Conservation (phyloP, 2,888 invertebrate genomes). For the Monochamus alternatus region DNA sequence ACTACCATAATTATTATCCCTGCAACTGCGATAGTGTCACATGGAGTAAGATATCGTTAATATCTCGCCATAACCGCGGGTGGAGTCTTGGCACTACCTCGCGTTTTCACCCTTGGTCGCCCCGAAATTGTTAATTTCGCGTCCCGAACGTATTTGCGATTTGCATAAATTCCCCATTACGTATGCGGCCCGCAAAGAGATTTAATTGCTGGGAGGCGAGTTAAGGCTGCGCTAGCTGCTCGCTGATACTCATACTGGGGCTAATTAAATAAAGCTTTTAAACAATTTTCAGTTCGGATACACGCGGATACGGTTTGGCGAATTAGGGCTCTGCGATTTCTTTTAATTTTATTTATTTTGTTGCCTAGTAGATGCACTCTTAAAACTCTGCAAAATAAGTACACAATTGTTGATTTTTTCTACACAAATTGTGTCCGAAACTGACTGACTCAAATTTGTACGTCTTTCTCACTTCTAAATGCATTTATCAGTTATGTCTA, state of each 20-base stretch:
- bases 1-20: neutral
- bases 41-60: slow-evolving; percentile 27
- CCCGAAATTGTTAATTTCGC: slow-evolving; percentile 62
- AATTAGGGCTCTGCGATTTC: neutral
- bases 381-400: too few species aligned
- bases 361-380: neutral
- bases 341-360: neutral
- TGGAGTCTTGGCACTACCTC: slow-evolving; percentile 29
- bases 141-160: slow-evolving; percentile 64
- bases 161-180: slow-evolving; percentile 68
- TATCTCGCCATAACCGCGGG: slow-evolving; percentile 29
- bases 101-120: slow-evolving; percentile 43
- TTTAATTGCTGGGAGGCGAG: slow-evolving; percentile 68
- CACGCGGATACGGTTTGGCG: slow-evolving; percentile 40
- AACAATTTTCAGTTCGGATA: slow-evolving; percentile 66
- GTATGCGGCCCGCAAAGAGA: slow-evolving; percentile 68
- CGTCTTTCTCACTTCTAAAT: too few species aligned
- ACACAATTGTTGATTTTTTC: too few species aligned
- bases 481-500: too few species aligned
- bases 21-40: slow-evolving; percentile 15
- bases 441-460: too few species aligned
- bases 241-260: slow-evolving; percentile 64
- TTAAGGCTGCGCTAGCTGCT: slow-evolving; percentile 64
- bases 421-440: too few species aligned
- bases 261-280: slow-evolving; percentile 67